Evolutionary conservation across 2,888 invertebrate genomes (phyloP), one percentile per base, ranked within the genome.

Genomic region (Lasioglossum morio): DNA sequence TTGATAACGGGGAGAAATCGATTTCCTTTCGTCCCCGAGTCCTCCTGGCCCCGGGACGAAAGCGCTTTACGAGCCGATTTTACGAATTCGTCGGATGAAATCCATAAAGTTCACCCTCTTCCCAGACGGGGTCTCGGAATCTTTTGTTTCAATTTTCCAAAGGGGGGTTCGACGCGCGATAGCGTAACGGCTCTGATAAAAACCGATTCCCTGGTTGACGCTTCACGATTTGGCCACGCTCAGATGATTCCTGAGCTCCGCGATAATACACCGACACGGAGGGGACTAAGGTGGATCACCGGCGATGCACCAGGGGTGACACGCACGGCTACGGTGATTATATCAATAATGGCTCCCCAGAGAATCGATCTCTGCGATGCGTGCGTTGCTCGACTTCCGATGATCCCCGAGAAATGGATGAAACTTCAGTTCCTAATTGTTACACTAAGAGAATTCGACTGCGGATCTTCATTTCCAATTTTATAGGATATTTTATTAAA

Each of bases 261-360:
- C 85, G 88, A 90, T 89, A 91, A 91, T 84, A 82, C 70, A 43
- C 27, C 43, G 72, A 43, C 43, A n/a, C n/a, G 40, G 40, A 70
- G 70, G 70, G 70, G 72, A 57, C 86, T 82, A 90, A 91, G 91
- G 91, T 90, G 84, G 89, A 88, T 85, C 85, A 81, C 84, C 86
- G 84, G 48, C 76, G 79, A 57, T 79, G 83, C 80, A 77, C 79
- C 78, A 86, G 86, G 94, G 93, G 93, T 92, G 93, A 92, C 94
- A 93, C 92, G 92, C 93, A 92, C 90, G 90, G 90, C 91, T 90
- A 89, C 88, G 91, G 90, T 91, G 94, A 94, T 94, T 93, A 93
- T 93, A 94, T 93, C 92, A 92, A 92, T 92, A 93, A 94, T 93
- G 90, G 91, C 88, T 90, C 94, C 91, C 92, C 79, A 70, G 91